Evolutionary conservation across 1,140 invertebrate genomes (phyloP), one percentile per base, ranked within the genome.

Genomic region (Neocloeon triangulifer): DNA sequence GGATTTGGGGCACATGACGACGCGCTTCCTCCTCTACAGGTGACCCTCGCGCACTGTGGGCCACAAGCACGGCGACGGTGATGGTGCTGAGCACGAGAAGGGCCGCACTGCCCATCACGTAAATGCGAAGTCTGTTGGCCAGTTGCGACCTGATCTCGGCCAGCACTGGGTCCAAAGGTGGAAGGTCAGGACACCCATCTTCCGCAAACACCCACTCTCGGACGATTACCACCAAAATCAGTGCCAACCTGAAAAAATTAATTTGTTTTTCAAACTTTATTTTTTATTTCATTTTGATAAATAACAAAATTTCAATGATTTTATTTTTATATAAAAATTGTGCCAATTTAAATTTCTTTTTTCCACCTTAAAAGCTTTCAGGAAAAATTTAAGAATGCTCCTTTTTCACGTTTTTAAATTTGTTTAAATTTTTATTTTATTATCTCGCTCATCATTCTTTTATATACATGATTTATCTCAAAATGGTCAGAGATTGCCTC

Each of bases 61-160:
- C 2, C 26, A 21, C 27, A n/a, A 23, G 17, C 31, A 21, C 19
- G 33, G 13, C 26, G 19, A 25, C 10, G 15, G 25, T 28, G 25
- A 23, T 20, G 26, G 23, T 30, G 25, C n/a, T n/a, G 17, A 21
- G 19, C 25, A 19, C 22, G 16, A 14, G 22, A 29, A 22, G 20
- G 20, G 1, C n/a, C n/a, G n/a, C n/a, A 27, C 21, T 6, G 16
- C 17, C 21, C 19, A 23, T 19, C 26, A 2, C 21, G 16, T 30
- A 15, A 28, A 13, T 10, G 12, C 17, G 7, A 12, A 8, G 8
- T 5, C 13, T 13, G 12, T 35, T 32, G 8, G 18, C 13, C 30
- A 3, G 19, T 2, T 34, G 19, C 20, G 18, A 15, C 21, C 25
- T 2, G 10, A n/a, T 19, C 19, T 5, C 14, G 13, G 26, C 15